phyloP scores from a whole-genome alignment of 2,113 vertebrate genomes.

The Heptranchias perlo region DNA sequence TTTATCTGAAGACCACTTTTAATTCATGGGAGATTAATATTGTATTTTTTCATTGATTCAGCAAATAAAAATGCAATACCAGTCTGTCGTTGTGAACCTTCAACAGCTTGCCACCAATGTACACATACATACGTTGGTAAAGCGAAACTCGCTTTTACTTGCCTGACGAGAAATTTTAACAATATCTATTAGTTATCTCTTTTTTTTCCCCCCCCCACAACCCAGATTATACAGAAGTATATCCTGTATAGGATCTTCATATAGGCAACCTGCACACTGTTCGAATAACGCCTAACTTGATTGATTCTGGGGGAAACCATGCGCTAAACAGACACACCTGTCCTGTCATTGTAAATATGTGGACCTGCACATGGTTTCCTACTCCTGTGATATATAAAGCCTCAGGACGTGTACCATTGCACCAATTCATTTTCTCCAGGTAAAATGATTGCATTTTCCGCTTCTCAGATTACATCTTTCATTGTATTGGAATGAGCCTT shows the following conservation, averaged over 20 bases:
- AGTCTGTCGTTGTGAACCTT: not conserved
- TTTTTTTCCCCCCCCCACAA: not conserved
- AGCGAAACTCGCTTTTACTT: constrained; percentile 15
- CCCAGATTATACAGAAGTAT: not conserved
- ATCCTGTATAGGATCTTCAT: not conserved
- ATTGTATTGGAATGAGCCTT: too few species aligned
- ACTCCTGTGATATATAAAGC: not conserved
- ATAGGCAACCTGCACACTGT: not conserved
- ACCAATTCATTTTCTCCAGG: not conserved
- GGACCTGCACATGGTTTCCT: not conserved
- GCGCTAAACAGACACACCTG: not conserved
- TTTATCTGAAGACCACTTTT: not conserved
- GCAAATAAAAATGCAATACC: not conserved
- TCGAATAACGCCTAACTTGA: not conserved
- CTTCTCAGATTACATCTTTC: too few species aligned
- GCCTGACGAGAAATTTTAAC: not conserved
- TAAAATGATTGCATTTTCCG: not conserved
- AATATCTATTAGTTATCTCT: not conserved
- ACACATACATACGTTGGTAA: not conserved
- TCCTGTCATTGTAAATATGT: not conserved
- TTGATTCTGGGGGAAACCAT: not conserved
- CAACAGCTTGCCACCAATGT: not conserved
- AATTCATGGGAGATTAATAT: not conserved
- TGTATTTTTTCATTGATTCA: constrained; percentile 31
- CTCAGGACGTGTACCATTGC: not conserved